Percentiles rank a stretch among this genome's conserved stretches.
phyloP scores from a whole-genome alignment of 1,140 invertebrate genomes.

The Meloidogyne hapla region DNA sequence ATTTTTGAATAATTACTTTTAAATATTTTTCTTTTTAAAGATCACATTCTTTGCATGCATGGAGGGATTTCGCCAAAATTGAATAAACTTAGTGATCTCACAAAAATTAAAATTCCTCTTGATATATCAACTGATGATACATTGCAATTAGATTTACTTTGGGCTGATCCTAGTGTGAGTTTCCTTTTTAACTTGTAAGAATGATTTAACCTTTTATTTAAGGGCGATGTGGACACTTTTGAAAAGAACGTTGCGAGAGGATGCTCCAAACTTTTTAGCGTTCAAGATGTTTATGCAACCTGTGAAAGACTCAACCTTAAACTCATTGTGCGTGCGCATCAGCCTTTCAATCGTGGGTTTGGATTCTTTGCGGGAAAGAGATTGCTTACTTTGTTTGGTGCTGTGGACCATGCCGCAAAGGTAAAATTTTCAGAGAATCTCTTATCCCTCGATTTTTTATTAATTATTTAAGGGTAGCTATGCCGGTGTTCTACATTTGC shows the following conservation, averaged over 20 bases:
- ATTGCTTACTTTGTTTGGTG: not conserved
- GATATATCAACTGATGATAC: not conserved
- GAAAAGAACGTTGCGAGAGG: not conserved
- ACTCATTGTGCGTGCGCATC: not conserved
- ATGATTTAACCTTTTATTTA: not conserved
- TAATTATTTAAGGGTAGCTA: not conserved
- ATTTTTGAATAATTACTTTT: not conserved
- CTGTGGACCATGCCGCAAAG: not conserved
- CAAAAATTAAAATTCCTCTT: slow-evolving; percentile 1
- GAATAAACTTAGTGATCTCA: not conserved
- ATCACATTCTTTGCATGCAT: slow-evolving; percentile 24
- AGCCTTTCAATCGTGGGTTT: not conserved
- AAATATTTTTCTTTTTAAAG: not conserved
- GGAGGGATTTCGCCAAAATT: slow-evolving; percentile 1
- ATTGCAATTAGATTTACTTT: slow-evolving; percentile 1
- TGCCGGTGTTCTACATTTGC: not conserved
- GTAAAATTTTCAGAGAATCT: too few species aligned
- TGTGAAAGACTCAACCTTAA: not conserved
- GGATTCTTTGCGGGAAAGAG: not conserved
- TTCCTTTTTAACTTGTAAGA: not conserved
- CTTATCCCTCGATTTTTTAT: not conserved
- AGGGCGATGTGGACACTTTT: not conserved
- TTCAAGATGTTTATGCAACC: not conserved
- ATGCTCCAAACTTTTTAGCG: not conserved
- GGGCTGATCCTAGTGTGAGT: slow-evolving; percentile 16